Evolutionary conservation across 2,888 invertebrate genomes (phyloP).

Genomic region (Scelioninae gen. 1): DNA sequence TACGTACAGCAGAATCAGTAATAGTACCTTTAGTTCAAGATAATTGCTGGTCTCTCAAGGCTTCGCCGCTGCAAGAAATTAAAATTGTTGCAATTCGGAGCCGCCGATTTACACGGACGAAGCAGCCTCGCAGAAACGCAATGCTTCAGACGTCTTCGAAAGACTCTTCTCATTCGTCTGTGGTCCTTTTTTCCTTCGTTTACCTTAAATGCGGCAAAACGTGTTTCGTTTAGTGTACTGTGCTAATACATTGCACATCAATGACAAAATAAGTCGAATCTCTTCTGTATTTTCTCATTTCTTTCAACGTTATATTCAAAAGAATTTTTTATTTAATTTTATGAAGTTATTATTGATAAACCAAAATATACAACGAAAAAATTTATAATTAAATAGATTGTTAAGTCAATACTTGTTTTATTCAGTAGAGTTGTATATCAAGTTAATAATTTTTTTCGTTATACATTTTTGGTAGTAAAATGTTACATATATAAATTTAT

Average conservation of each 20-base stretch:
- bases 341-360: no score
- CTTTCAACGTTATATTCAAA: no score
- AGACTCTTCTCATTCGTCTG: constrained; percentile 64
- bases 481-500: no score
- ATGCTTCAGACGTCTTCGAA: constrained; percentile 61
- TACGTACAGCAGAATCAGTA: constrained; percentile 76
- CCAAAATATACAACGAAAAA: no score
- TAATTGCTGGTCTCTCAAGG: constrained; percentile 77
- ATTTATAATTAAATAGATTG: no score
- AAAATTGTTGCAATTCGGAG: constrained; percentile 73
- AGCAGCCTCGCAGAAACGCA: constrained; percentile 63
- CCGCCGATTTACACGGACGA: constrained; percentile 68
- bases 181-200: constrained; percentile 57
- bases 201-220: constrained; percentile 67
- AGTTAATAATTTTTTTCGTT: no score
- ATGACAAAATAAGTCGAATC: constrained; percentile 50
- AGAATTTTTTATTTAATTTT: no score
- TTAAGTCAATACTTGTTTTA: no score
- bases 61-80: constrained; percentile 71
- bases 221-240: constrained; percentile 58
- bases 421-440: no score
- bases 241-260: constrained; percentile 60
- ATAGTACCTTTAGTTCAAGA: constrained; percentile 78
- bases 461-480: no score
- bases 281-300: constrained; percentile 29